Evolutionary conservation across 2,888 invertebrate species (phyloP).

Genomic region (Hermaeophaga mercurialis): DNA sequence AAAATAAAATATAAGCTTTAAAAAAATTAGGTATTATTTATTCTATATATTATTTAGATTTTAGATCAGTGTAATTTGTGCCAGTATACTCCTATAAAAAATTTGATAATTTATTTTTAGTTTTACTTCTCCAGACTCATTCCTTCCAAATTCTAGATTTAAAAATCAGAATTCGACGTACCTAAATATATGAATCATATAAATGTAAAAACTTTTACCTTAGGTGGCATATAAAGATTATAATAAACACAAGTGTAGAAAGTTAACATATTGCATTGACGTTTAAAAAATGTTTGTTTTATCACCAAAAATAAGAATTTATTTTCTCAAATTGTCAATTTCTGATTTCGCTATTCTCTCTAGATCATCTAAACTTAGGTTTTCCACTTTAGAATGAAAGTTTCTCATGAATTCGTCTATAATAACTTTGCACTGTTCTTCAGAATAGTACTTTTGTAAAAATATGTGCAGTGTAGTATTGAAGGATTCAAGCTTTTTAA

Average conservation of each 20-base stretch:
- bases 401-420: conserved; percentile 64
- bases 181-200: no score
- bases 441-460: conserved; percentile 67
- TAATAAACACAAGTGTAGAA: no score
- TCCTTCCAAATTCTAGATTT: no score
- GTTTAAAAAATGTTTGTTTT: no score
- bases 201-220: no score
- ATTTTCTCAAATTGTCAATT: conserved; percentile 34
- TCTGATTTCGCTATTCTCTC: conserved; percentile 57
- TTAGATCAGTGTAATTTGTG: conserved; percentile 31
- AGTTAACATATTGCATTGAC: no score
- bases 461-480: conserved; percentile 64
- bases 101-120: not conserved
- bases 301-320: no score
- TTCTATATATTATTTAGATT: conserved; percentile 28
- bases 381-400: conserved; percentile 54
- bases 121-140: not conserved
- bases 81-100: conserved; percentile 30
- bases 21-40: conserved; percentile 27
- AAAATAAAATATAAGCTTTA: conserved; percentile 23
- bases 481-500: conserved; percentile 70
- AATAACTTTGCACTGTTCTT: conserved; percentile 67
- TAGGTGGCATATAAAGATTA: no score
- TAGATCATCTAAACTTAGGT: conserved; percentile 56
- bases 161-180: no score